Evolutionary conservation across 2,113 vertebrate genomes (phyloP), one percentile per base, ranked within the genome.

Genomic region (Colossoma macropomum): DNA sequence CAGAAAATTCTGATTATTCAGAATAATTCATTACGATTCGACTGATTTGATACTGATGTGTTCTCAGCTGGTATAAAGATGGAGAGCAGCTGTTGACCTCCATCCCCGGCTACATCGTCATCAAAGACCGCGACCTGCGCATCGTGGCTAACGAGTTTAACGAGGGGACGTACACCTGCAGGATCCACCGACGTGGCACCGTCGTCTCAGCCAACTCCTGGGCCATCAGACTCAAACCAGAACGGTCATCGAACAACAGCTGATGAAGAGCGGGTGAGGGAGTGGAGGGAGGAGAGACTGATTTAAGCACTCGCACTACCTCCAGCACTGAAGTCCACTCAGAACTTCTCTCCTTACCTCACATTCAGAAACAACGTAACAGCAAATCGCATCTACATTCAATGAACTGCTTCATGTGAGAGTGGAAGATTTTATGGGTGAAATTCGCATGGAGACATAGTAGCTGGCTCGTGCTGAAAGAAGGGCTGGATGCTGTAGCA

Each of bases 41-140:
- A 19, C 50, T 52, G 50, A 56, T 62, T 6, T 23, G 12, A 45
- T 48, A 27, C 25, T 50, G 32, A 0, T 34, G 45, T 69, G 63
- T 12, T 80, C 27, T 13, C 88, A 96, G 95, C 86, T 96, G 95
- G 95, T 96, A 92, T 60, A 96, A 96, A 79, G 95, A 96, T 0
- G 93, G 95, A 0, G 94, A 94, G 83, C 94, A 91, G 80, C 90
- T 96, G 56, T 54, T 93, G 0, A 76, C 80, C 10, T 95, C 95
- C 1, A 79, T 95, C 45, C 94, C 94, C 0, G 94, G 95, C 2
- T 91, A 95, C 77, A 92, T 95, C 13, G 68, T 91, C 25, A 88
- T 96, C 86, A 95, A 95, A 83, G 90, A 89, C 83, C 83, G 90
- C 10, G 92, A 93, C 75, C 90, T 96, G 5, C 92, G 93, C 9